Percentiles rank a stretch among this genome's conserved stretches.
Conservation (phyloP, 2,888 invertebrate species). For the Eupithecia centaureata region DNA sequence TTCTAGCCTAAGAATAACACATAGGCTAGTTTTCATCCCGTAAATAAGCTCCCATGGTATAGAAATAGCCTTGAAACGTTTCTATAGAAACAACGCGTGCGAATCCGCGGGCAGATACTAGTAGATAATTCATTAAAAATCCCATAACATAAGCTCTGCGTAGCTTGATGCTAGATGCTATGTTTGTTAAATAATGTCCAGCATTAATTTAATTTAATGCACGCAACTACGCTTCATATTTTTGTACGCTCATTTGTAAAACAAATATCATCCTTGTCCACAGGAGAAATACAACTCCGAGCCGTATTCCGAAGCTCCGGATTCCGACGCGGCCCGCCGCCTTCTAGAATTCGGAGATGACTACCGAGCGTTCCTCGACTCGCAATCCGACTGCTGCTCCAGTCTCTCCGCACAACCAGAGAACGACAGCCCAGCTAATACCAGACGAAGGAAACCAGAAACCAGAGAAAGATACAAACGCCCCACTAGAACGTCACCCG, state of each 20-base stretch:
- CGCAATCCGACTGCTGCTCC: conserved; percentile 94
- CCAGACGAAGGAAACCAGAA: conserved; percentile 72
- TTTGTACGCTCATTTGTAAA: background rate
- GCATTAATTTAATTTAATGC: too few species aligned
- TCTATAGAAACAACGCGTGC: too few species aligned
- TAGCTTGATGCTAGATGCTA: too few species aligned
- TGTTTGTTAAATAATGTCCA: too few species aligned
- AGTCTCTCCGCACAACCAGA: conserved; percentile 88
- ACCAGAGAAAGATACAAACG: conserved; percentile 72
- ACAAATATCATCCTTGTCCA: conserved; percentile 41
- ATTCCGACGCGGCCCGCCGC: conserved; percentile 92
- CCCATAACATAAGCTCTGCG: too few species aligned
- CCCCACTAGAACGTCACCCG: conserved; percentile 69
- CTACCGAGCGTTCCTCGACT: conserved; percentile 94
- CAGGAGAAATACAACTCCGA: conserved; percentile 96
- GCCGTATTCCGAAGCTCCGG: conserved; percentile 93
- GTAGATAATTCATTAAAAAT: too few species aligned
- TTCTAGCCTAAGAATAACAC: too few species aligned
- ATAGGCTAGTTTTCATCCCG: too few species aligned
- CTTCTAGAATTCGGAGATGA: conserved; percentile 95
- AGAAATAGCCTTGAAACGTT: too few species aligned
- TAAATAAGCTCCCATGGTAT: too few species aligned
- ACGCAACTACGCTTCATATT: background rate
- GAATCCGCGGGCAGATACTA: too few species aligned
- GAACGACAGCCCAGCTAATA: conserved; percentile 70